These are phyloP conservation scores for Artibeus lituratus DNA, from an alignment of 2,797 vertebrate genomes.

Conservation along the genomic window DNA sequence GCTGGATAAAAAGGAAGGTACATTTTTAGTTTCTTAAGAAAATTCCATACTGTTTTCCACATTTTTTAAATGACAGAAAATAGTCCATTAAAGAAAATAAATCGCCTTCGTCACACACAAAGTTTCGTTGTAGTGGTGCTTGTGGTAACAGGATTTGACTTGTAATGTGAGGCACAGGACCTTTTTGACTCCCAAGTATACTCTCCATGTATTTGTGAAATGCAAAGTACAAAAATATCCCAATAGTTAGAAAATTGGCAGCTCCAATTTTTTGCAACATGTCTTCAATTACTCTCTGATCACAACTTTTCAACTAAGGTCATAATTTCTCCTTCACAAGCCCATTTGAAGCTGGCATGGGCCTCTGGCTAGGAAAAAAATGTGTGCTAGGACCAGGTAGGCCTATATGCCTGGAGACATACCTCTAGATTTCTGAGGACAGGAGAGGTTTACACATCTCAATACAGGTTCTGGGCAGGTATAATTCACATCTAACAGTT, in stretches of 20 bases:
- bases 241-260: conserved; percentile 41
- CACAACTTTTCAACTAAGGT: neutral
- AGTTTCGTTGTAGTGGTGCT: conserved; percentile 38
- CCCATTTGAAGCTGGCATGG: no score
- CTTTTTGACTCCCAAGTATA: conserved; percentile 57
- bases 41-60: no score
- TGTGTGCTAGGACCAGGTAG: neutral
- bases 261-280: conserved; percentile 50
- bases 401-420: neutral
- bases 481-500: neutral
- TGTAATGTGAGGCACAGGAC: conserved; percentile 48
- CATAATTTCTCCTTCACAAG: neutral
- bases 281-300: conserved; percentile 31
- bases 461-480: neutral
- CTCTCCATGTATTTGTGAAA: conserved; percentile 58
- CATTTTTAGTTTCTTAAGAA: no score
- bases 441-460: neutral
- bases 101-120: conserved; percentile 45
- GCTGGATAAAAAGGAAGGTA: no score
- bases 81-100: no score
- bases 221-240: neutral
- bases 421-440: neutral
- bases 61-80: no score
- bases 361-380: neutral
- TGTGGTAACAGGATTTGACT: conserved; percentile 48